Percentiles rank a stretch among this genome's conserved stretches.
Evolutionary conservation across 35 echinoderm and acorn worm species (phyloP).

Genomic region (Chiridota heheva): DNA sequence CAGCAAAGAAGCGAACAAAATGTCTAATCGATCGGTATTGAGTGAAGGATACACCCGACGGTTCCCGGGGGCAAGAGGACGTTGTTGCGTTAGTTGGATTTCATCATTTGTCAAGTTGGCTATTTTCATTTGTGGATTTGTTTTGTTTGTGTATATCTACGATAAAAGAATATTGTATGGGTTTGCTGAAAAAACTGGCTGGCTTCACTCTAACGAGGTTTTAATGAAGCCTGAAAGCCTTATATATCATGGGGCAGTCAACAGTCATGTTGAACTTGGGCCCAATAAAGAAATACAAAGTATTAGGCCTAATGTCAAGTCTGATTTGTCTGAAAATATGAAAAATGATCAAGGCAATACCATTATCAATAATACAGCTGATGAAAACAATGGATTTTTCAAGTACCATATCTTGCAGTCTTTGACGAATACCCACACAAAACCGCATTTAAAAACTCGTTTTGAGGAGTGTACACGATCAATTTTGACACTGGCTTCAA

Average conservation of each 20-base stretch:
- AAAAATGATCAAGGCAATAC: not conserved
- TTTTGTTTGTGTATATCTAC: slow-evolving; percentile 30
- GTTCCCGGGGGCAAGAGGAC: too few relatives aligned
- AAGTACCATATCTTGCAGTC: slow-evolving; percentile 71
- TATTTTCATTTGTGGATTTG: too few relatives aligned
- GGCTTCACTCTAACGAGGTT: not conserved
- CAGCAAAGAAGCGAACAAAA: too few relatives aligned
- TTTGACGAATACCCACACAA: slow-evolving; percentile 76
- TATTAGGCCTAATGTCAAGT: not conserved
- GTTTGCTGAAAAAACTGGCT: slow-evolving; percentile 16
- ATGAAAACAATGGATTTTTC: not conserved
- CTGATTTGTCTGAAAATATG: not conserved
- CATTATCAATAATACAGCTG: not conserved
- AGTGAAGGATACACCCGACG: too few relatives aligned
- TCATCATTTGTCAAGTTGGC: too few relatives aligned
- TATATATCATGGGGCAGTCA: not conserved
- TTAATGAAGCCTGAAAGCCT: not conserved
- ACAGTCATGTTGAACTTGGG: not conserved
- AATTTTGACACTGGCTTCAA: slow-evolving; percentile 64
- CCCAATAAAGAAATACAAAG: not conserved
- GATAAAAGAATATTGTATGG: slow-evolving; percentile 32
- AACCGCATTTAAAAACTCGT: slow-evolving; percentile 68
- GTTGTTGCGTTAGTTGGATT: too few relatives aligned
- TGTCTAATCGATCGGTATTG: too few relatives aligned
- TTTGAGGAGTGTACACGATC: slow-evolving; percentile 79